Evolutionary conservation across 2,888 invertebrate species (phyloP).

Genomic region (Platerodrilus igneus): DNA sequence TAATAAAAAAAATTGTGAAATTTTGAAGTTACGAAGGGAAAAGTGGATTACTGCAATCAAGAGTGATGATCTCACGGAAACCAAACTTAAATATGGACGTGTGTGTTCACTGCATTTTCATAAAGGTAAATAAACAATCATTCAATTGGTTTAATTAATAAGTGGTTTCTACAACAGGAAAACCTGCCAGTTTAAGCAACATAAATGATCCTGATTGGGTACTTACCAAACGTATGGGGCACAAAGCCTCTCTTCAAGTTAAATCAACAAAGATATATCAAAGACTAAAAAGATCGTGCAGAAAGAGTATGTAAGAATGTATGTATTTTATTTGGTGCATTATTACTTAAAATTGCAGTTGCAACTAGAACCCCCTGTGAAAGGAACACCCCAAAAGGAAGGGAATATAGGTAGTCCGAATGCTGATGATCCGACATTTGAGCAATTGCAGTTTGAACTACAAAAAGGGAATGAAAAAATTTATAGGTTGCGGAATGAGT

Average conservation of each 20-base stretch:
- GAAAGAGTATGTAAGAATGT: not conserved
- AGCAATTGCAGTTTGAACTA: not conserved
- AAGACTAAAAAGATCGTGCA: slow-evolving; percentile 1
- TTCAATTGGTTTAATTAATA: slow-evolving; percentile 1
- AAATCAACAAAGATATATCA: not conserved
- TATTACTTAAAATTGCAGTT: no score
- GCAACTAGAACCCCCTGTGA: no score
- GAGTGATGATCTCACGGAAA: slow-evolving; percentile 4
- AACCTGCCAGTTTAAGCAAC: slow-evolving; percentile 1
- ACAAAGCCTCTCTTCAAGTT: not conserved
- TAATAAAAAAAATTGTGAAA: not conserved
- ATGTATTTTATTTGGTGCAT: not conserved
- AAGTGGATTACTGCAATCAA: slow-evolving; percentile 5
- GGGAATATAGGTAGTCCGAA: no score
- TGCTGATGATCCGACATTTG: no score
- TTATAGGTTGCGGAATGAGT: not conserved
- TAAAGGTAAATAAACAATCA: not conserved
- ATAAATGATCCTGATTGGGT: slow-evolving; percentile 2
- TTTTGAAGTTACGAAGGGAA: slow-evolving; percentile 3
- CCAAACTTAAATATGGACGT: slow-evolving; percentile 6
- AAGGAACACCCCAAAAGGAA: no score
- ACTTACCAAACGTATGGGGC: slow-evolving; percentile 2
- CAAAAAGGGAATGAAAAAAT: slow-evolving; percentile 2
- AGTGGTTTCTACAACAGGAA: slow-evolving; percentile 1
- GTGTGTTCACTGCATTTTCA: slow-evolving; percentile 4